phyloP scores from a whole-genome alignment of 2,113 vertebrate species.

The Ailurus styani region DNA sequence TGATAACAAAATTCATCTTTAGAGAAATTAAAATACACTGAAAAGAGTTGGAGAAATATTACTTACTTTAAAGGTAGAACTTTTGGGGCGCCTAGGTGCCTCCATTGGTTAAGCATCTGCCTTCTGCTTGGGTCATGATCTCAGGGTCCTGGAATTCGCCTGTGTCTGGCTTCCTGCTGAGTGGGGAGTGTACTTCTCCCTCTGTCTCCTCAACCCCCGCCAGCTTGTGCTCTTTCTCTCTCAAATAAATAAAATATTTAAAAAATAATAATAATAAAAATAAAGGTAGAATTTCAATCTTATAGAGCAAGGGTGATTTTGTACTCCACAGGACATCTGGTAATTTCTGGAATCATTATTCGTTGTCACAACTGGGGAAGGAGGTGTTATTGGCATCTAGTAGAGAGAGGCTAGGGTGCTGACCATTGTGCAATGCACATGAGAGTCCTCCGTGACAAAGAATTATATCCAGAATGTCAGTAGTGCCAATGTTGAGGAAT shows the following conservation, averaged over 20 bases:
- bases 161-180: background rate
- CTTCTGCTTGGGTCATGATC: background rate
- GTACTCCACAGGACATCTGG: background rate
- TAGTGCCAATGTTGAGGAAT: background rate
- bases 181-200: background rate
- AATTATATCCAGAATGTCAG: background rate
- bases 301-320: background rate
- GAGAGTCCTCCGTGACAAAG: background rate
- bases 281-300: background rate
- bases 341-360: background rate
- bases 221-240: background rate
- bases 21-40: background rate
- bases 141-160: background rate
- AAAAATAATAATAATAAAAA: background rate
- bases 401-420: background rate
- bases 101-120: background rate
- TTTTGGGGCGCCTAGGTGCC: background rate
- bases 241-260: background rate
- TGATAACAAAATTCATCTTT: background rate
- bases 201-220: background rate
- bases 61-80: background rate
- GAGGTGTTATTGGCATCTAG: background rate
- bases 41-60: background rate
- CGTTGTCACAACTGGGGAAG: background rate
- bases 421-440: rapidly evolving